phyloP scores from a whole-genome alignment of 2,888 invertebrate species.

The Merodon equestris region DNA sequence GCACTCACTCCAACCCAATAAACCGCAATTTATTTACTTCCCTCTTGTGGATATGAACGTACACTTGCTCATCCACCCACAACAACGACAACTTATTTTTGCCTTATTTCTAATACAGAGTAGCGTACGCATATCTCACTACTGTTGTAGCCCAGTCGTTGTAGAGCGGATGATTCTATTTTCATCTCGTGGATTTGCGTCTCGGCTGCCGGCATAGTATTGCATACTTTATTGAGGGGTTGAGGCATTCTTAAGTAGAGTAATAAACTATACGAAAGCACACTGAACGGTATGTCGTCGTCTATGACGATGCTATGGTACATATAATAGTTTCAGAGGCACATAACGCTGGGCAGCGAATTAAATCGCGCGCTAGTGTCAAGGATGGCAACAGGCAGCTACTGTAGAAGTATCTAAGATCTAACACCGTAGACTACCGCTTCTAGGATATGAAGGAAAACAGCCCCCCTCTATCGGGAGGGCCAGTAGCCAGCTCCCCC shows the following conservation, averaged over 20 bases:
- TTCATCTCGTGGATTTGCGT: too few relatives aligned
- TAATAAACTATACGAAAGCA: conserved; percentile 11
- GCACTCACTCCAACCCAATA: conserved; percentile 46
- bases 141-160: too few relatives aligned
- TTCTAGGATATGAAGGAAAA: not conserved
- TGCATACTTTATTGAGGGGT: not conserved
- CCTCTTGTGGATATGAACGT: conserved; percentile 26
- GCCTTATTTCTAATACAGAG: conserved; percentile 24
- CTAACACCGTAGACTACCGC: not conserved
- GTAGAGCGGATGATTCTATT: too few relatives aligned
- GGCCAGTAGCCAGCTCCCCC: too few relatives aligned
- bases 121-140: too few relatives aligned
- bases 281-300: not conserved
- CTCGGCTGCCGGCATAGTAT: too few relatives aligned
- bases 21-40: conserved; percentile 48
- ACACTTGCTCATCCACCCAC: not conserved
- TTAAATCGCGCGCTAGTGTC: conserved; percentile 26
- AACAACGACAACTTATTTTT: too few relatives aligned
- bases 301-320: too few relatives aligned
- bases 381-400: conserved; percentile 22
- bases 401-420: not conserved
- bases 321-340: too few relatives aligned
- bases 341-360: not conserved
- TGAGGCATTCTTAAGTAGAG: conserved; percentile 21
- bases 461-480: too few relatives aligned